Percentiles rank a stretch among this genome's conserved stretches.
phyloP scores from a whole-genome alignment of 2,113 vertebrate species.

The Gavia stellata region DNA sequence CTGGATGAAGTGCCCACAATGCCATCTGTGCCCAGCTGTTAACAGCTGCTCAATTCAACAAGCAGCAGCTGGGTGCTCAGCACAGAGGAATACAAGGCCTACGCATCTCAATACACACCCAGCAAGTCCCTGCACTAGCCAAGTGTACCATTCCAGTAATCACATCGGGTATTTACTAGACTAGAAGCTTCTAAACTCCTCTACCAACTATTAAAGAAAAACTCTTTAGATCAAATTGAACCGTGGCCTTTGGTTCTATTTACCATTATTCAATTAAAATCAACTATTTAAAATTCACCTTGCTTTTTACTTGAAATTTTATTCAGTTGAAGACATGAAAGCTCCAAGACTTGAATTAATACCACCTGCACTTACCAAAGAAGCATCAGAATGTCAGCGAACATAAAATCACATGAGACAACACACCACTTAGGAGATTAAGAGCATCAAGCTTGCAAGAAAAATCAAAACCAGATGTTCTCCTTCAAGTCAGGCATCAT shows the following conservation, averaged over 20 bases:
- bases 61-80: background rate
- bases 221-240: background rate
- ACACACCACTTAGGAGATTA: background rate
- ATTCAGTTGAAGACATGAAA: background rate
- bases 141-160: background rate
- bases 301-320: background rate
- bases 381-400: background rate
- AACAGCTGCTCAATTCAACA: background rate
- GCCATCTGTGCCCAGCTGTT: background rate
- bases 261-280: background rate
- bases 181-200: background rate
- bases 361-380: background rate
- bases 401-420: background rate
- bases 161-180: background rate
- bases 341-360: background rate
- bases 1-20: background rate
- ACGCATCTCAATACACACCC: background rate
- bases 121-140: background rate
- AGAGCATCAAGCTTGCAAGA: background rate
- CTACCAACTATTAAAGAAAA: background rate
- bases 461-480: background rate
- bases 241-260: background rate
- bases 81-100: background rate
- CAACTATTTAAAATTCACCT: background rate
- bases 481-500: background rate